Evolutionary conservation across 2,888 invertebrate genomes (phyloP), one percentile per base, ranked within the genome.

Genomic region (Papilio gigon): DNA sequence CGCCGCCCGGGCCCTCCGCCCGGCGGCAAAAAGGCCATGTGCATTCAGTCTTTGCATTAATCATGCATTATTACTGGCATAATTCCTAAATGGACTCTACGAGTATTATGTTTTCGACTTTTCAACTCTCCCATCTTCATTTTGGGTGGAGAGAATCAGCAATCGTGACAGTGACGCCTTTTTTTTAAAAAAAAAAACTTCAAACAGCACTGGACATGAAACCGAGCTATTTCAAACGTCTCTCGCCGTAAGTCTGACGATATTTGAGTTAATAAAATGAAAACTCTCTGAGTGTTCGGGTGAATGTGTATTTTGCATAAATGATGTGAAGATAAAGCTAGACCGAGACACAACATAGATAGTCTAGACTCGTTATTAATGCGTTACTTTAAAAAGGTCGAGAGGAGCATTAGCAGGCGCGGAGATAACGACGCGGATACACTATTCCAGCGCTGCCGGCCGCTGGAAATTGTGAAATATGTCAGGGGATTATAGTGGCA

Each of bases 391-490:
- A 77, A 74, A 72, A 73, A 73, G 76, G 72, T 72, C 74, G 67
- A 70, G 74, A 70, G 65, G 68, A 72, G 67, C 71, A 65, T 75
- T 75, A 62, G 70, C 71, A 47, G 65, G 71, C 58, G 37, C 35
- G 35, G 66, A 73, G 72, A 73, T 75, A 72, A 71, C 72, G 67
- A 70, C 67, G 73, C 71, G 71, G 69, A 67, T 73, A 73, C 71
- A 70, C 64, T 67, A 67, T 70, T 66, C 58, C 42, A 79, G 80
- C 79, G 72, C 73, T 68, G 66, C 74, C 63, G 74, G 73, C 75
- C 78, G 78, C 78, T 80, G 79, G 81, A 84, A 85, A 87, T 87
- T 84, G 84, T 86, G 84, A 88, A 86, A 88, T 87, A 89, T 86
- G 85, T 84, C 78, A 75, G 75, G 74, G 83, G 85, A 84, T 86